Conservation (phyloP, 2,888 invertebrate genomes). For the Ophion obscuratus region DNA sequence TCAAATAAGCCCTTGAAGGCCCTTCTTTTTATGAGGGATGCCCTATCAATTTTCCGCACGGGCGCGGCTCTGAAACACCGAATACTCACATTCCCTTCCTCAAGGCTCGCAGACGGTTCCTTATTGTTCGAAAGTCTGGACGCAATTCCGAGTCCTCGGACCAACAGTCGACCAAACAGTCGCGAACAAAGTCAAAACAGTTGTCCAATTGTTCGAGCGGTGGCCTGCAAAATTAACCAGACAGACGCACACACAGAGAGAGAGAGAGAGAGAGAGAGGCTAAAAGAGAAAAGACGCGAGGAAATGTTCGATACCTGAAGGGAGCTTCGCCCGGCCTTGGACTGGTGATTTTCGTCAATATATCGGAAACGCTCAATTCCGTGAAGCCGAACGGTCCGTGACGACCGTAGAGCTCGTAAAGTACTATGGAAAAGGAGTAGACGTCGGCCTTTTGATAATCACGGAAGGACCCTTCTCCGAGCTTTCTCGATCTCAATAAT, state of each 20-base stretch:
- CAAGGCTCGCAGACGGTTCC: constrained; percentile 91
- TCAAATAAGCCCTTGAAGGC: too few species aligned
- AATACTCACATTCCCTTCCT: constrained; percentile 94
- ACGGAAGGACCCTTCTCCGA: constrained; percentile 77
- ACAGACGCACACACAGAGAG: too few species aligned
- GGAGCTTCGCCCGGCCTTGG: constrained; percentile 83
- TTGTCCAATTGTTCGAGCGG: constrained; percentile 91
- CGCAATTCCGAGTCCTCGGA: constrained; percentile 91
- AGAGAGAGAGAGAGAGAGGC: too few species aligned
- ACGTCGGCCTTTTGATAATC: constrained; percentile 91
- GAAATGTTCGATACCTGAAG: constrained; percentile 15
- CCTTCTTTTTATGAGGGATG: too few species aligned
- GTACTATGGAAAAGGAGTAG: constrained; percentile 94
- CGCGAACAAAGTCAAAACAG: constrained; percentile 93
- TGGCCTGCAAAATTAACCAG: constrained; percentile 86
- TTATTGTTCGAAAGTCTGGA: constrained; percentile 94
- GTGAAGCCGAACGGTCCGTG: constrained; percentile 93
- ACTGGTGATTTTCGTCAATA: constrained; percentile 87
- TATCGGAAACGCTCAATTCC: constrained; percentile 88
- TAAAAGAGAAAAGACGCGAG: not conserved
- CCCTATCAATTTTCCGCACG: too few species aligned
- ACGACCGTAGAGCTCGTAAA: constrained; percentile 95
- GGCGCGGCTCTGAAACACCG: not conserved
- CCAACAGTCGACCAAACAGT: constrained; percentile 95
- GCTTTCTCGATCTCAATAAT: constrained; percentile 84